Base-by-base conservation (phyloP, 23 tunicate genomes). In the Halocynthia roretzi region DNA sequence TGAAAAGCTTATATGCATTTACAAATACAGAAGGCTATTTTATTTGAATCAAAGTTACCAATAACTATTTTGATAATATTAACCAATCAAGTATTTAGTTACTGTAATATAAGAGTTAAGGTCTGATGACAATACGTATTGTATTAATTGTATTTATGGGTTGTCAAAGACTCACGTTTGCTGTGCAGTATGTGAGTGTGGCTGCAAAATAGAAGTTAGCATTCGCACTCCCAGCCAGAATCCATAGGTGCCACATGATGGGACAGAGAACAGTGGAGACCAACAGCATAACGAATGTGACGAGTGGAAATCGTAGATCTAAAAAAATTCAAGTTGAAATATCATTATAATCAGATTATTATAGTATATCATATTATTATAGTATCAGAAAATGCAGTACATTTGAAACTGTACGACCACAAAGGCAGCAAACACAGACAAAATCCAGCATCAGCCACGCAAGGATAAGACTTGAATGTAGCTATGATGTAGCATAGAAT, bases 131-230 rank as follows among this genome's bases (percentile, higher is more conserved):
- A n/a, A n/a, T n/a, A n/a, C n/a, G n/a, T n/a, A n/a, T n/a, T n/a
- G n/a, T n/a, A n/a, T n/a, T n/a, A n/a, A n/a, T n/a, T n/a, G n/a
- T n/a, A n/a, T n/a, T n/a, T n/a, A n/a, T n/a, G n/a, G n/a, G n/a
- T n/a, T n/a, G 44, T 1, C 44, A 31, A 15, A 22, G 6, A 80
- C 91, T 48, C 8, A 92, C 87, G 50, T 86, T 87, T 53, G 98
- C 83, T 1, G 83, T 79, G 10, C 83, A 73, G 76, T 80, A 92
- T 7, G 84, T 84, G 31, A 92, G 78, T 0, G 91, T 82, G 0
- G 98, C 81, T 7, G 98, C 98, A 82, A 92, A 92, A 75, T 86
- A 92, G 64, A 92, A 92, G 67, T 92, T 92, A 10, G 98, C 98
- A 67, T 92, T 92, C 6, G 92, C 98, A 57, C 92, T 76, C 11